Evolutionary conservation across 92 coral and sea anemone species (phyloP), one percentile per base, ranked within the genome.

Genomic region (Chrysogorgia sp.): DNA sequence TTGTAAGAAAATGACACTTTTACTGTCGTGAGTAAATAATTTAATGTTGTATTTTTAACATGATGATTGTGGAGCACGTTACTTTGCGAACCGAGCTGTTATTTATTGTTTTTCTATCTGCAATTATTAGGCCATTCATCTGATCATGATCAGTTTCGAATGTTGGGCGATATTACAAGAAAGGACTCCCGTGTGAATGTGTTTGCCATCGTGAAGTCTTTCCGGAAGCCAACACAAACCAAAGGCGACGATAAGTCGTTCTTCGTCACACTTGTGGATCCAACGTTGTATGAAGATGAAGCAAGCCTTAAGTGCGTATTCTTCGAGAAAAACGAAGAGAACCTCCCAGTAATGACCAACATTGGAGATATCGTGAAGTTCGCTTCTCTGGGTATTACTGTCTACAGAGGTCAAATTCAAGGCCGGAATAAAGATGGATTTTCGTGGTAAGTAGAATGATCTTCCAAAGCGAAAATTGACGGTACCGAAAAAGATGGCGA

Each of bases 311-410:
- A 87, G 79, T 87, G 93, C 45, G 85, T 80, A 28, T 58, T 88
- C 40, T 94, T 94, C 75, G 62, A 89, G 29, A 76, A 78, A 40
- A 34, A 40, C 20, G 83, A 66, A 23, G 85, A 89, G 28, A 70
- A 64, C 23, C 79, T 94, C 22, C 98, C 98, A 21, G 23, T 59
- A 19, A 68, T 94, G 26, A 69, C 32, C 24, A 71, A 87, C 19
- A 86, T 87, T 56, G 98, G 98, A 31, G 97, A 94, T 43, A 58
- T 94, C 75, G 80, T 94, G 7, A 68, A 84, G 35, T 86, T 94
- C 34, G 86, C 65, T 32, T 50, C 74, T 3, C 30, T 91, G 53
- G 84, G 82, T 23, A 78, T 90, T 60, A 61, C 87, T 15, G 40
- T 67, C 34, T 91, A 50, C 53, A 74, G 74, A 20, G 81, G 76